Percentiles rank a stretch among this genome's conserved stretches.
phyloP scores from a whole-genome alignment of 2,113 vertebrate species.

The Campylomormyrus tamandua region DNA sequence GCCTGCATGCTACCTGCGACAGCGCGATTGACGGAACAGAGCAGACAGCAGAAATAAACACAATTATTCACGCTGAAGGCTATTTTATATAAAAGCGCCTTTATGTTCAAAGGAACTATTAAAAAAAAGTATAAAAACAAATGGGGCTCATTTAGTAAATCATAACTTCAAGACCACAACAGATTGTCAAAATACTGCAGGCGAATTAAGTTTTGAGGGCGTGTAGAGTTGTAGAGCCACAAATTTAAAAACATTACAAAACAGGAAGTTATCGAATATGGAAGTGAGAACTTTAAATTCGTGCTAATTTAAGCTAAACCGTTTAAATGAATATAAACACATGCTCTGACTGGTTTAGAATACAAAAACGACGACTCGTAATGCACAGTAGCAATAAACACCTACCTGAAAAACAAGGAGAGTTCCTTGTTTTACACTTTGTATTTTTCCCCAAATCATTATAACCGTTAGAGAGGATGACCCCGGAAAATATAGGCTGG shows the following conservation, averaged over 20 bases:
- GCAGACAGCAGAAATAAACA: neutral
- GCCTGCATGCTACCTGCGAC: constrained; percentile 35
- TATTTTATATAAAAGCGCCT: neutral
- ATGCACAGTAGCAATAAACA: neutral
- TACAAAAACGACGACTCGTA: neutral
- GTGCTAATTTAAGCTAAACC: neutral
- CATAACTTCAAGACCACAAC: neutral
- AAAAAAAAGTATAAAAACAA: neutral
- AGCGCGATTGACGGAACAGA: neutral
- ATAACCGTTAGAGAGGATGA: neutral
- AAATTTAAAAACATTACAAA: neutral
- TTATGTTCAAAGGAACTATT: neutral
- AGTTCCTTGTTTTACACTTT: constrained; percentile 31
- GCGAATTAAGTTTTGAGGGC: neutral
- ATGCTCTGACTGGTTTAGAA: neutral
- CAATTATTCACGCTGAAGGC: neutral
- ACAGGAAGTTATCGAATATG: constrained; percentile 7
- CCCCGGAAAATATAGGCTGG: neutral
- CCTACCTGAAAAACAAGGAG: constrained; percentile 48
- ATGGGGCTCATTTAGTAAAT: neutral
- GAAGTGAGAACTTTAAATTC: neutral
- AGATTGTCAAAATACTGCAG: neutral
- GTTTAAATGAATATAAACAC: neutral
- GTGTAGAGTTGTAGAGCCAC: neutral
- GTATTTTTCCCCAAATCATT: constrained; percentile 50